Percentiles rank a stretch among this genome's conserved stretches.
Conservation (phyloP, 1,140 invertebrate species). For the Octopus sinensis region DNA sequence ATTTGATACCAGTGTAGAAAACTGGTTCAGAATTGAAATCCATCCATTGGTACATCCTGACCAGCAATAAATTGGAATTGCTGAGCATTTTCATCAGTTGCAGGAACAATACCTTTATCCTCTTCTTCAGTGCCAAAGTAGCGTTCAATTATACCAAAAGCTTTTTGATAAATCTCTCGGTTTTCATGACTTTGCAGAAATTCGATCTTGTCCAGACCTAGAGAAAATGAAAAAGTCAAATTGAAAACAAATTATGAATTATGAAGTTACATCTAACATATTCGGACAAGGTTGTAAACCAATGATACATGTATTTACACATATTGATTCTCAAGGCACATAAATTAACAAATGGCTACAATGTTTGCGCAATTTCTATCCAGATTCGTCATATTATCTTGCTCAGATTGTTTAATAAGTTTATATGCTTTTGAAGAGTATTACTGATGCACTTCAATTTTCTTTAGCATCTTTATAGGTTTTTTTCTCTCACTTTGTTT, state of each 20-base stretch:
- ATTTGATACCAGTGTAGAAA: background rate
- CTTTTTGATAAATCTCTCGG: constrained; percentile 95
- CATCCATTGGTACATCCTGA: constrained; percentile 45
- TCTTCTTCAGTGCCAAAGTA: constrained; percentile 90
- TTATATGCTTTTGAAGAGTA: too few species aligned
- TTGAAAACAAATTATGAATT: background rate
- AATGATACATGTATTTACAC: too few species aligned
- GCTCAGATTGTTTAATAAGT: too few species aligned
- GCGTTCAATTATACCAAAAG: constrained; percentile 95
- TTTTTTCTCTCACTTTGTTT: too few species aligned
- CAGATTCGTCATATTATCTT: too few species aligned
- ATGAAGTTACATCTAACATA: background rate
- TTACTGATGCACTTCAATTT: too few species aligned
- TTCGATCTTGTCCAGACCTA: constrained; percentile 92
- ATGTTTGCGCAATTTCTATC: too few species aligned
- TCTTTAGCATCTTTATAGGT: too few species aligned
- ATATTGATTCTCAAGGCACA: too few species aligned
- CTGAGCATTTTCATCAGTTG: constrained; percentile 72
- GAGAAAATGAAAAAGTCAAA: constrained; percentile 24
- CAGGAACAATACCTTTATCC: constrained; percentile 72
- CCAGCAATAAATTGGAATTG: constrained; percentile 62
- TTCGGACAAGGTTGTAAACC: too few species aligned
- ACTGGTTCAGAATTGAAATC: constrained; percentile 48
- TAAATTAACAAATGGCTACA: too few species aligned
- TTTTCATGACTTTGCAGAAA: constrained; percentile 93